Evolutionary conservation across 2,113 vertebrate species (phyloP).

Genomic region (Lampris megalopsis): DNA sequence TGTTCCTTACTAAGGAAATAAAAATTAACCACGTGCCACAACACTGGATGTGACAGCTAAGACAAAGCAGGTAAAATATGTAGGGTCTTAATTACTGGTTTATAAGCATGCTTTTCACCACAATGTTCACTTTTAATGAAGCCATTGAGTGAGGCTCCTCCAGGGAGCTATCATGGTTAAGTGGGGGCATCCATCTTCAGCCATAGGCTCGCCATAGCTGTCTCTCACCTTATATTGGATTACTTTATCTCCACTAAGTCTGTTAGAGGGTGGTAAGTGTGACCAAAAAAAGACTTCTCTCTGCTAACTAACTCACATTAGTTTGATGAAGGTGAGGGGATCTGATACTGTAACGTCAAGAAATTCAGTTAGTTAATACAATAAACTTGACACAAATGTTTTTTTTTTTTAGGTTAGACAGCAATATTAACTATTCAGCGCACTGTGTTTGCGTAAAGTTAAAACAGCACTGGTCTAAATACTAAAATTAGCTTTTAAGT

Average conservation of each 20-base stretch:
- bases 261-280: conserved; percentile 69
- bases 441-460: conserved; percentile 19
- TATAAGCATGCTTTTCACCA: conserved; percentile 78
- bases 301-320: conserved; percentile 5
- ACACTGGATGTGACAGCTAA: conserved; percentile 73
- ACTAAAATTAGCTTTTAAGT: conserved; percentile 63
- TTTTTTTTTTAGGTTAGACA: conserved; percentile 39
- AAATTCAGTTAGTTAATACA: conserved; percentile 49
- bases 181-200: conserved; percentile 83
- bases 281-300: conserved; percentile 66
- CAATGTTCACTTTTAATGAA: conserved; percentile 83
- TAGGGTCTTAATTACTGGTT: conserved; percentile 80
- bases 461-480: conserved; percentile 38
- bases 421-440: conserved; percentile 43
- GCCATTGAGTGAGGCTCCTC: conserved; percentile 82
- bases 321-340: conserved; percentile 44
- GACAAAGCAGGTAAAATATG: conserved; percentile 81
- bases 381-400: background rate
- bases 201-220: conserved; percentile 72
- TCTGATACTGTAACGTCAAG: conserved; percentile 41
- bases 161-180: conserved; percentile 82
- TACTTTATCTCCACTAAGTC: conserved; percentile 82
- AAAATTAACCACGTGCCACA: conserved; percentile 70
- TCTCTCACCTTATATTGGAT: conserved; percentile 77
- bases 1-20: conserved; percentile 71